These are phyloP conservation scores for Notoglanidium macrostoma DNA, from an alignment of 2,797 vertebrate species.

Conservation along the genomic window DNA sequence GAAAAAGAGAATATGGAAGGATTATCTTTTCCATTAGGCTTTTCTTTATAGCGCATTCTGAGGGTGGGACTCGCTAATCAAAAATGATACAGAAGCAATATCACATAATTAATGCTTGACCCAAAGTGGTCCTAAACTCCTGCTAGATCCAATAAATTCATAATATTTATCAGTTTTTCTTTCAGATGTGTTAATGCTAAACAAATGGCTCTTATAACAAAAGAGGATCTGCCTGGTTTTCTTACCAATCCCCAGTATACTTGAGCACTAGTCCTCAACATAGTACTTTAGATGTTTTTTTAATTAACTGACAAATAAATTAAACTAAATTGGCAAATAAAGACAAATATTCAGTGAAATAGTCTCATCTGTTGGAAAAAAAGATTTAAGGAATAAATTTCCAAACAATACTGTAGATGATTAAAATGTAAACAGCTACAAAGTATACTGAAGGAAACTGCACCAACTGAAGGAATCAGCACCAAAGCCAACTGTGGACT, in stretches of 20 bases:
- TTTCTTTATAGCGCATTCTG: slow-evolving; percentile 43
- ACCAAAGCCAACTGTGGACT: too few relatives aligned
- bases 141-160: neutral
- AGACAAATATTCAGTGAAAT: too few relatives aligned
- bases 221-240: neutral
- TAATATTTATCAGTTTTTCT: neutral
- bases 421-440: too few relatives aligned
- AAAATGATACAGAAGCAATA: slow-evolving; percentile 64
- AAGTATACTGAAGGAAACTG: too few relatives aligned
- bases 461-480: too few relatives aligned
- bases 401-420: too few relatives aligned
- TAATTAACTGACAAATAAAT: neutral
- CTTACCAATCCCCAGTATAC: neutral
- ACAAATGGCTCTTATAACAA: neutral
- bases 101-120: slow-evolving; percentile 15
- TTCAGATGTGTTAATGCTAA: neutral
- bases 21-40: slow-evolving; percentile 63
- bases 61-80: slow-evolving; percentile 63
- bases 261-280: neutral
- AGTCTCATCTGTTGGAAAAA: too few relatives aligned
- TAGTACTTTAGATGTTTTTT: neutral
- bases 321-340: too few relatives aligned
- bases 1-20: slow-evolving; percentile 30
- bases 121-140: slow-evolving; percentile 2
- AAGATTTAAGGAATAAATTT: too few relatives aligned